A percentile compares a stretch with the other conserved stretches of the same genome.
phyloP scores from a whole-genome alignment of 2,797 vertebrate species.

The Sebastes steindachneri region DNA sequence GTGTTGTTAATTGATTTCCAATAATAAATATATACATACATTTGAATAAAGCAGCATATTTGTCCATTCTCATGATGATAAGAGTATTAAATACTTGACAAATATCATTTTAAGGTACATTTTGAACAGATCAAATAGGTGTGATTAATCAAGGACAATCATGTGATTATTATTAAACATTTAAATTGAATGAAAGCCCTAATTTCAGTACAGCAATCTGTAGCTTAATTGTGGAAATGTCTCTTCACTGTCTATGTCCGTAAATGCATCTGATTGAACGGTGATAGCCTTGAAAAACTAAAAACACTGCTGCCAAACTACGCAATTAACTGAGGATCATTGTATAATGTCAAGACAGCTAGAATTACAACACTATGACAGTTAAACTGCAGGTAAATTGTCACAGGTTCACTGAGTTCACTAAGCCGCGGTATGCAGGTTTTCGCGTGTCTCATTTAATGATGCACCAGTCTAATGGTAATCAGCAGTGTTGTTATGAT shows the following conservation, averaged over 20 bases:
- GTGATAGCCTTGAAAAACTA: neutral
- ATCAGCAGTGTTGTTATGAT: conserved; percentile 17
- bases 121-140: no score
- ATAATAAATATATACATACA: no score
- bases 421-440: neutral
- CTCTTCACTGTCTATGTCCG: neutral
- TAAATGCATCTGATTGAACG: neutral
- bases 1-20: no score
- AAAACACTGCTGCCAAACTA: neutral
- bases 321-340: neutral
- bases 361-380: neutral
- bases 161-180: no score
- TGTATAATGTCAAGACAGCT: neutral
- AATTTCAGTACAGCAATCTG: neutral
- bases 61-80: rapidly evolving
- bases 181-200: no score
- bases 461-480: neutral
- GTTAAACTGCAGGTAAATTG: neutral
- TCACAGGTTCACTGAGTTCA: neutral
- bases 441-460: neutral
- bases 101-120: rapidly evolving
- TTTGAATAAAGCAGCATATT: no score
- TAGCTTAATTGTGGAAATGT: neutral
- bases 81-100: no score
- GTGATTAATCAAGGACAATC: no score